Base-by-base conservation (phyloP, 2,797 vertebrate genomes). In the Coregonus sp. region DNA sequence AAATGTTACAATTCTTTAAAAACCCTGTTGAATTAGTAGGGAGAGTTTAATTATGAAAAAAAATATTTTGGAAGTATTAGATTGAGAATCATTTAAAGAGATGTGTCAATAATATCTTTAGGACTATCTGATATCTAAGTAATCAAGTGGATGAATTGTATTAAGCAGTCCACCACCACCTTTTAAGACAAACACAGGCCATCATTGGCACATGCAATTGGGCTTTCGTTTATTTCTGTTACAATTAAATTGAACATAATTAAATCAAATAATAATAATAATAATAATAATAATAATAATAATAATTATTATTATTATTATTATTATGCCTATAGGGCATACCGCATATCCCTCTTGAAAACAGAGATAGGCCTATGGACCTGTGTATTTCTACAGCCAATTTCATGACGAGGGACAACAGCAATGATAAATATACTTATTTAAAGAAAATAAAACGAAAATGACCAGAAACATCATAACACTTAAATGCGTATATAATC, bases 381-480 rank as follows among this genome's bases (percentile, higher is more conserved):
- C 56, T 59, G 16, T 47, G 18, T 59, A n/a, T 59, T 59, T 18
- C 18, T 59, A 59, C 18, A 31, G 40, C 9, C 9, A 47, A 47
- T 47, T 47, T 47, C 40, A 61, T 4, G 56, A 61, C 18, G 7
- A 61, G 14, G 0, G 65, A 33, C 65, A 67, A 67, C 56, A 59
- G n/a, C 56, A 18, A 59, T 59, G 18, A 59, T 20, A 5, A 69
- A n/a, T 31, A 20, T 76, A 59, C 35, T 47, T 29, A 11, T 40
- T 59, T 59, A 4, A 1, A n/a, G 56, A 18, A 37, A 76, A 82
- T 85, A 68, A 33, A 75, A 52, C 40, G 51, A 20, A 66, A 14
- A 79, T 86, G 47, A 75, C 47, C 35, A 70, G 75, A 29, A 52
- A 61, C 25, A 65, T 16, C 79, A 86, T 84, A 35, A 11, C 70